Evolutionary conservation across 2,888 invertebrate genomes (phyloP), one percentile per base, ranked within the genome.

Genomic region (Torymus texanus): DNA sequence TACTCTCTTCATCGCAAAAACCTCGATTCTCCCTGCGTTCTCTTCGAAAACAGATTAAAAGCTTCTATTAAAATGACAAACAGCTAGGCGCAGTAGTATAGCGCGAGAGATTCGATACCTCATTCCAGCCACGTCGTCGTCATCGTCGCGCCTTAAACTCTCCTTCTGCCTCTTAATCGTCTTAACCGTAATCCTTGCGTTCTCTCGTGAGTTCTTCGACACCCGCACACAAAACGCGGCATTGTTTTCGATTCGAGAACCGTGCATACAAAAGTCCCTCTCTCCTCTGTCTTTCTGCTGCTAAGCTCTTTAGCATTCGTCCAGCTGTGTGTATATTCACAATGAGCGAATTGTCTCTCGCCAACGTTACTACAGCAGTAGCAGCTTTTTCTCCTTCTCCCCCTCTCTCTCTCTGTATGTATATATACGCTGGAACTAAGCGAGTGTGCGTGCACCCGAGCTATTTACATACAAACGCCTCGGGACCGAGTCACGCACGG

Each of bases 391-490:
- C 58, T 67, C 53, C 59, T 3, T 56, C 62, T 63, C 56, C n/a
- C n/a, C n/a, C 24, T 11, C 24, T 41, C 16, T 18, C 41, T 55
- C 56, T 16, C 0, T 21, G 41, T 29, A 1, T 14, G 55, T 62
- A 61, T 68, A 21, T 21, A 21, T 21, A 24, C 29, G 56, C 63
- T 59, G 8, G 50, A 21, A 21, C 21, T 2, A 2, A 21, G 21
- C 21, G 21, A 21, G 21, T 53, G 58, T 58, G 66, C 59, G 61
- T 62, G 75, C 75, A 21, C 71, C 51, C 73, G 29, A 21, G 58
- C 61, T 77, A 80, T 80, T 80, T 80, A 78, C 80, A 80, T 80
- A 75, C 77, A 78, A 80, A 77, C 80, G 80, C 70, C 65, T 72
- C 75, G 72, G 10, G 18, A 21, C 18, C 62, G 59, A 29, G 66